These are phyloP conservation scores for Alligator sinensis DNA, from an alignment of 2,113 vertebrate species.

Conservation along the genomic window DNA sequence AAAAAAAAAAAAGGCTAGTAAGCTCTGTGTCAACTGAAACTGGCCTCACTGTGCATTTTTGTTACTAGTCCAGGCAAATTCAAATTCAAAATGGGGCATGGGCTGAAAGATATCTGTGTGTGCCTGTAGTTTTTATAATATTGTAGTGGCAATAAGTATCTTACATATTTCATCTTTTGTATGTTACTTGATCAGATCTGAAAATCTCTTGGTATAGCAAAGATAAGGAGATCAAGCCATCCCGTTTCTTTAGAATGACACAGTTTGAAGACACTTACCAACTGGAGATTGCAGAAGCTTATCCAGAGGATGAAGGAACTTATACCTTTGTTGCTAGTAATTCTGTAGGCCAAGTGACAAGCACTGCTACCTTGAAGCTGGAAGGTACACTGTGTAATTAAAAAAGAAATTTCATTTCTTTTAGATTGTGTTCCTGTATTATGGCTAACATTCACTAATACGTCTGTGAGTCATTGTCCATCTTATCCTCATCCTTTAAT, in stretches of 20 bases:
- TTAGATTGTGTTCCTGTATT: constrained; percentile 31
- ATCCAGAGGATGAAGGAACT: constrained; percentile 91
- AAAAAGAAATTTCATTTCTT: neutral
- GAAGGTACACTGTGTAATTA: constrained; percentile 83
- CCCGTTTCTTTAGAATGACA: constrained; percentile 93
- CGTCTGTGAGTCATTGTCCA: constrained; percentile 26
- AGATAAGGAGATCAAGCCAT: constrained; percentile 95
- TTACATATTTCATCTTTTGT: neutral
- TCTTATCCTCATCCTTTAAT: constrained; percentile 60
- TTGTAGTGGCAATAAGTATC: neutral
- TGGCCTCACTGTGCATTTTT: neutral
- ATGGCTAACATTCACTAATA: constrained; percentile 44
- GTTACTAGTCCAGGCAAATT: neutral
- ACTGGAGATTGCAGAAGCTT: constrained; percentile 93
- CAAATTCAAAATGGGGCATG: neutral
- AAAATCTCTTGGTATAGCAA: constrained; percentile 93
- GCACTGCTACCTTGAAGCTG: constrained; percentile 88
- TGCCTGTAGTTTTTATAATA: neutral
- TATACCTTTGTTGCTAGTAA: constrained; percentile 94
- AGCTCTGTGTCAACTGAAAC: neutral
- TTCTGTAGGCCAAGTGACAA: constrained; percentile 89
- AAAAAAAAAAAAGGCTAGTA: neutral
- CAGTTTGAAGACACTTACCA: constrained; percentile 96
- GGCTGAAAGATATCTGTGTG: neutral
- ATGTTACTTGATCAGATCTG: constrained; percentile 82